These are phyloP conservation scores for Diadumene lineata DNA, from an alignment of 92 coral and sea anemone genomes.

Conservation along the genomic window DNA sequence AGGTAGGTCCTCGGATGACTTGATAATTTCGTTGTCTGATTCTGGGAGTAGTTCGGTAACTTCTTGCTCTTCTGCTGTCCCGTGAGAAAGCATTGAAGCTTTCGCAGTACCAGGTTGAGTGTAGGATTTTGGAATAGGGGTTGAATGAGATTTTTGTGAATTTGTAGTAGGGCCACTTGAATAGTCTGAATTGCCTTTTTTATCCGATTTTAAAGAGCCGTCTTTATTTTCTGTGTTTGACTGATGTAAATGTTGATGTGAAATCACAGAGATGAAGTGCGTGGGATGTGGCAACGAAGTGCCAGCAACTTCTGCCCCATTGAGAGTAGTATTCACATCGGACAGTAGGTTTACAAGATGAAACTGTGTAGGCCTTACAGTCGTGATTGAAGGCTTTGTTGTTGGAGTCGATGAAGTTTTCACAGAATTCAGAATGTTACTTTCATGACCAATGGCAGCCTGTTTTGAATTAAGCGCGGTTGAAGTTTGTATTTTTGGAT, in stretches of 20 bases:
- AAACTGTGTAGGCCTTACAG: background rate
- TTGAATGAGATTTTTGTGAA: background rate
- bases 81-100: background rate
- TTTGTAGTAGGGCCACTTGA: background rate
- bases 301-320: background rate
- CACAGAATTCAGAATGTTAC: background rate
- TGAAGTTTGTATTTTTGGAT: too few relatives aligned
- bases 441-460: background rate
- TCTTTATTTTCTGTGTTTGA: background rate
- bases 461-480: background rate
- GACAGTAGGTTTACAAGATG: background rate
- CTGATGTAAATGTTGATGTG: background rate
- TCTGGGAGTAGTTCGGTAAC: constrained; percentile 27
- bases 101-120: background rate
- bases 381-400: background rate
- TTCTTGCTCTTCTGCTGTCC: constrained; percentile 13
- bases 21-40: background rate
- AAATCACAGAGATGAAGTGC: background rate
- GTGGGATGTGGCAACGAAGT: background rate
- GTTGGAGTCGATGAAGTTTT: background rate
- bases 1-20: background rate
- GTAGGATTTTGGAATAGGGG: background rate
- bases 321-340: background rate
- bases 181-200: too few relatives aligned
- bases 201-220: background rate